Conservation (phyloP, 2,888 invertebrate genomes). For the Hanleya hanleyi region DNA sequence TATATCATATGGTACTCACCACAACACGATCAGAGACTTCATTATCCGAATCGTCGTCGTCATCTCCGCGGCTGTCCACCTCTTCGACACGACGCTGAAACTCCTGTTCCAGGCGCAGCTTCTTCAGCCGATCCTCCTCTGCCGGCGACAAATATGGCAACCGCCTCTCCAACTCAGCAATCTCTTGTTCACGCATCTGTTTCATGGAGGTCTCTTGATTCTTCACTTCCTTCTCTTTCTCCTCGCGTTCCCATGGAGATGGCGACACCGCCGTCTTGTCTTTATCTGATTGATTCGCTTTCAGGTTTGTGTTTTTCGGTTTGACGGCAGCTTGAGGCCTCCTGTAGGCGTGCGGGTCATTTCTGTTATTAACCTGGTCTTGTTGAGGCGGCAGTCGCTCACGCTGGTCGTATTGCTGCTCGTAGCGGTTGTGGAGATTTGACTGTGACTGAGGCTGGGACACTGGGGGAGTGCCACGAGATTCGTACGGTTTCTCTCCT, state of each 20-base stretch:
- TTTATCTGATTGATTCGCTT: neutral
- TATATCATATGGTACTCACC: constrained; percentile 38
- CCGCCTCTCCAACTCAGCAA: constrained; percentile 83
- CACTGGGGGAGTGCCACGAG: constrained; percentile 4
- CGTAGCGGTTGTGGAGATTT: constrained; percentile 44
- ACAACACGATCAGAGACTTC: constrained; percentile 47
- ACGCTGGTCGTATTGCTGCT: constrained; percentile 9
- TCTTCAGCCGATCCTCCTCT: constrained; percentile 66
- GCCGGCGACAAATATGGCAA: constrained; percentile 49
- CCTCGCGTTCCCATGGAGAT: constrained; percentile 93
- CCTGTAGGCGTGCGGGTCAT: neutral
- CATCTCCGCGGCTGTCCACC: constrained; percentile 81
- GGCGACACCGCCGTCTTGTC: constrained; percentile 31
- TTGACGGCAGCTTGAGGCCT: neutral
- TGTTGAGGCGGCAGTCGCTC: neutral
- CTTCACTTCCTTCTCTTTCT: constrained; percentile 87
- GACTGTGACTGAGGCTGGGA: constrained; percentile 40
- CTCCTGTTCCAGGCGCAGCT: constrained; percentile 90
- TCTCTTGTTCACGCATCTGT: constrained; percentile 90
- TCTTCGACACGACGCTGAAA: constrained; percentile 94
- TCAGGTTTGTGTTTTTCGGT: neutral
- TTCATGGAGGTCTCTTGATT: constrained; percentile 84
- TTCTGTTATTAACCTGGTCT: neutral
- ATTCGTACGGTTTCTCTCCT: neutral
- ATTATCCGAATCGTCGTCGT: constrained; percentile 75